Base-by-base conservation (phyloP, 2,113 vertebrate species). In the Hippocampus comes region DNA sequence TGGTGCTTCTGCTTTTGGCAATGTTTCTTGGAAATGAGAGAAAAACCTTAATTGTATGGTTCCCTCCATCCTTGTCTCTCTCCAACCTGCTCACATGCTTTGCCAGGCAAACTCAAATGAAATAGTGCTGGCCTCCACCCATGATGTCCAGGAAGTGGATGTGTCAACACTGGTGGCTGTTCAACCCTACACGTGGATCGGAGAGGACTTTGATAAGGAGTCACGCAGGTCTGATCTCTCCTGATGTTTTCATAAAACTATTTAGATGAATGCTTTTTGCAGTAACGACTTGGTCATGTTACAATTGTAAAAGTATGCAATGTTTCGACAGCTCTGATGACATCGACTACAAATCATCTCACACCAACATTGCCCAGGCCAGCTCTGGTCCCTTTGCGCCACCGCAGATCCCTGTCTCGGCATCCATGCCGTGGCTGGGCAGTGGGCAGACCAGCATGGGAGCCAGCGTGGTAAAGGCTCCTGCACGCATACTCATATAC, bases 81-180 rank as follows among this genome's bases (percentile, higher is more conserved):
- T 81, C 73, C 82, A 3, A 57, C 86, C 48, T 55, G 17, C 42
- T 25, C 66, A 61, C 59, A 25, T 51, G 21, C 38, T 76, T 72
- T 63, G 72, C 25, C 55, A 99, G 97, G 95, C 96, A 71, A 99
- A 97, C 87, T 91, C 76, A 79, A 98, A 94, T 72, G 96, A 99
- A 89, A 95, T 99, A 23, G 97, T 98, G 82, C 87, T 99, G 90
- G 97, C 97, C 61, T 99, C 97, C 73, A 98, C 97, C 49, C 97
- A 99, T 65, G 97, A 99, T 68, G 96, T 99, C 74, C 96, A 98
- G 88, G 97, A 99, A 84, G 96, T 99, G 17, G 96, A 99, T 63
- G 94, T 99, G 71, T 94, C 97, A 20, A 94, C 91, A 70, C 91
- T 99, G 0, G 89, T 99, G 78, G 94, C 95, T 27, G 95, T 95